Evolutionary conservation across 2,113 vertebrate genomes (phyloP).

Genomic region (Ciconia boyciana): DNA sequence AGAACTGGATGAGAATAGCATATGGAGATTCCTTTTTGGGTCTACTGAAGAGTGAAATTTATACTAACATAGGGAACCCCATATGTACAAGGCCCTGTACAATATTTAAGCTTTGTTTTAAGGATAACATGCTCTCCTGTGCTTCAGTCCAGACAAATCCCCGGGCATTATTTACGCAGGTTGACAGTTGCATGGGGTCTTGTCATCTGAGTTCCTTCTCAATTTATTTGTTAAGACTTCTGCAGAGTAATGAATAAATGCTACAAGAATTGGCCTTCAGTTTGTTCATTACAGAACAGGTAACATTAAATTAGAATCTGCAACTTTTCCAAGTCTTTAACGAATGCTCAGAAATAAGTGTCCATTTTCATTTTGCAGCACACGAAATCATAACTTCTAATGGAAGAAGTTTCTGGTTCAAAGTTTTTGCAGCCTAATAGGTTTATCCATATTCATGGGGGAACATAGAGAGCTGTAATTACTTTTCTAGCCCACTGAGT

Average conservation of each 20-base stretch:
- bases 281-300: background rate
- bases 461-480: slow-evolving; percentile 34
- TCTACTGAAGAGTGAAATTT: background rate
- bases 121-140: background rate
- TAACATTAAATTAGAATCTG: background rate
- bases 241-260: background rate
- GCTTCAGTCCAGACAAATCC: background rate
- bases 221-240: background rate
- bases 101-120: background rate
- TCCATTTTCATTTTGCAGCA: background rate
- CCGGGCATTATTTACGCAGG: background rate
- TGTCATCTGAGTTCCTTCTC: background rate
- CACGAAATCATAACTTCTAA: background rate
- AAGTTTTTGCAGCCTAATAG: slow-evolving; percentile 6
- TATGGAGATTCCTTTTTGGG: background rate
- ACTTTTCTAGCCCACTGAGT: slow-evolving; percentile 59
- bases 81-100: background rate
- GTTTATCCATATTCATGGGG: slow-evolving; percentile 25
- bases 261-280: background rate
- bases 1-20: background rate
- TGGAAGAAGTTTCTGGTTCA: background rate
- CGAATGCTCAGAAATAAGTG: background rate
- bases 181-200: background rate
- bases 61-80: background rate
- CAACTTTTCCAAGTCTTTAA: background rate